phyloP scores from a whole-genome alignment of 2,888 invertebrate genomes.

The Megaustenia siamemsis region DNA sequence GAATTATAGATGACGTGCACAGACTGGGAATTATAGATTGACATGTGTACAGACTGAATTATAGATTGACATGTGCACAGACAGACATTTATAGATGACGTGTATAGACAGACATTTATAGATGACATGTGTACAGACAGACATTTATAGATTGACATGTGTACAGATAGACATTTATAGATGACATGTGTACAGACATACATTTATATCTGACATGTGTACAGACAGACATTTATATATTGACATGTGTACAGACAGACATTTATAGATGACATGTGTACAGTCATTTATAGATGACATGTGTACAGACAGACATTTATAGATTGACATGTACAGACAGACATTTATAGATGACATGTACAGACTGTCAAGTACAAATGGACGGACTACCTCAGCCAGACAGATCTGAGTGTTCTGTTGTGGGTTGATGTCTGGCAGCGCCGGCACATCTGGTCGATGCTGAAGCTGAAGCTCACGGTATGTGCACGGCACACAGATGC shows the following conservation, averaged over 20 bases:
- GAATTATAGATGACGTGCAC: no score
- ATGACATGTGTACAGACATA: background rate
- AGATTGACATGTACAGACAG: background rate
- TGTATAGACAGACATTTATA: background rate
- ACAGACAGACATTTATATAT: no score
- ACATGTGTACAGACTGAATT: no score
- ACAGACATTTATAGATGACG: background rate
- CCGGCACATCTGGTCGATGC: slow-evolving; percentile 62
- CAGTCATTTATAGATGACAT: background rate
- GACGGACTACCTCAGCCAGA: slow-evolving; percentile 61
- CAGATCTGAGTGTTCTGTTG: slow-evolving; percentile 62
- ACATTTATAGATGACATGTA: no score
- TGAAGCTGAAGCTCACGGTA: slow-evolving; percentile 69
- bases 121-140: no score
- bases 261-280: no score
- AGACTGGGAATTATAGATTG: no score
- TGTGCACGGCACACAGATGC: slow-evolving; percentile 75
- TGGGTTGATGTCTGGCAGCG: slow-evolving; percentile 64
- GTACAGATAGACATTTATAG: background rate
- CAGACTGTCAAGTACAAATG: no score
- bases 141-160: no score
- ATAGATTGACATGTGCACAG: no score
- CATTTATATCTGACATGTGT: background rate
- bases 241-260: background rate
- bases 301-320: no score